Conservation (phyloP, 64 coral and sea anemone genomes). For the Catalaphyllia jardinei region DNA sequence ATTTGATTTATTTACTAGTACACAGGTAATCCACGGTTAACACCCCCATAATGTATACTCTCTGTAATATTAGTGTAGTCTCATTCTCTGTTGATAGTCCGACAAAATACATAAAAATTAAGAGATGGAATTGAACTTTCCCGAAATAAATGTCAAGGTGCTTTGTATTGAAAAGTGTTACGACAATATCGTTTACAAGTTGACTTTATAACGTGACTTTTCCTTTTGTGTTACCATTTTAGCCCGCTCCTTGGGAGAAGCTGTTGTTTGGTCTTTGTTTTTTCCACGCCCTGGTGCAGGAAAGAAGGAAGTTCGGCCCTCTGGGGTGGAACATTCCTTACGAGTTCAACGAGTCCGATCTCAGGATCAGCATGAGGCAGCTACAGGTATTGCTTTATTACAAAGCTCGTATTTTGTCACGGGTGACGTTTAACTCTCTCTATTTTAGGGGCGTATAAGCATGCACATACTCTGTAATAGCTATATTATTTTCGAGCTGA, state of each 20-base stretch:
- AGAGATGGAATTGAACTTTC: background rate
- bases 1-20: too few species aligned
- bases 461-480: too few species aligned
- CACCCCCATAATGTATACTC: too few species aligned
- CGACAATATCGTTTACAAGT: background rate
- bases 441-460: too few species aligned
- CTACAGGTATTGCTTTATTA: conserved; percentile 56
- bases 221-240: background rate
- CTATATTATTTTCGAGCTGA: too few species aligned
- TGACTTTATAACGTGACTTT: background rate
- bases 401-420: background rate
- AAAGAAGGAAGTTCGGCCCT: conserved; percentile 97
- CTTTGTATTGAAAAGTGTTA: too few species aligned
- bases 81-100: too few species aligned
- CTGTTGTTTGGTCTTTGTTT: conserved; percentile 96
- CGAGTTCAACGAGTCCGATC: conserved; percentile 98
- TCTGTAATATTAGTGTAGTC: too few species aligned
- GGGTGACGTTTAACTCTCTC: too few species aligned
- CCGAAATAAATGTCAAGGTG: too few species aligned
- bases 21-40: too few species aligned
- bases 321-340: conserved; percentile 98
- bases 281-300: conserved; percentile 96
- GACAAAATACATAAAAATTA: background rate
- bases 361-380: conserved; percentile 99
- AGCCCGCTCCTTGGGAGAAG: conserved; percentile 87